Percentiles rank a stretch among this genome's conserved stretches.
phyloP scores from a whole-genome alignment of 2,113 vertebrate species.

The Parus major region DNA sequence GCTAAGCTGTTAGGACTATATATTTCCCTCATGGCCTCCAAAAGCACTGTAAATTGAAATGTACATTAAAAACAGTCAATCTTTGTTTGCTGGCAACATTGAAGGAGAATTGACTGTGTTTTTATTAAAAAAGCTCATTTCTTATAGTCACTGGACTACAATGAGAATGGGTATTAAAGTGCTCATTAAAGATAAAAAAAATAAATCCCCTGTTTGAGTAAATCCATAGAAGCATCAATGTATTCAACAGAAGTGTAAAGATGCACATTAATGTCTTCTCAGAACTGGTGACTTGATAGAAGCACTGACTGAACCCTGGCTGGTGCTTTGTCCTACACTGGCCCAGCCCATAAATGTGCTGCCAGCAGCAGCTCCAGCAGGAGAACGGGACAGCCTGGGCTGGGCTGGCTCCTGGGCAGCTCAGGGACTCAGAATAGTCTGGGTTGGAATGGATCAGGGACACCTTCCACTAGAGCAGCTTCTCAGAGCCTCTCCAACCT shows the following conservation, averaged over 20 bases:
- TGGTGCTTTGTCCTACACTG: not conserved
- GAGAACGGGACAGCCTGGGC: not conserved
- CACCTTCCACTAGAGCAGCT: not conserved
- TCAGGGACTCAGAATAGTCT: rapidly evolving
- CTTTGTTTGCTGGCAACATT: conserved; percentile 44
- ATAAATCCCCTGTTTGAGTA: not conserved
- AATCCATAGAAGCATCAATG: not conserved
- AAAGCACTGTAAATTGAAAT: conserved; percentile 70
- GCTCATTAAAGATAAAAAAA: not conserved
- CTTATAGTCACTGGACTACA: not conserved
- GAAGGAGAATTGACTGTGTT: conserved; percentile 38
- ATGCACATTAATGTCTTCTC: not conserved
- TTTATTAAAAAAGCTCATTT: conserved; percentile 57
- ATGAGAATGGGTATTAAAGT: not conserved
- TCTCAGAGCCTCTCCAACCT: not conserved
- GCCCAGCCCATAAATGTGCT: rapidly evolving
- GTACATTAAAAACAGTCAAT: conserved; percentile 69
- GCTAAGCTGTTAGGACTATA: conserved; percentile 61
- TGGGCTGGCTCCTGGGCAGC: not conserved
- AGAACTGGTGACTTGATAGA: not conserved
- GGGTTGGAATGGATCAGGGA: not conserved
- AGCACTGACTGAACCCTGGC: not conserved
- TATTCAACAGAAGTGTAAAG: not conserved
- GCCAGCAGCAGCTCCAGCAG: not conserved
- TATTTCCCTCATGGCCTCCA: conserved; percentile 64